Evolutionary conservation across 2,797 vertebrate species (phyloP), one percentile per base, ranked within the genome.

Genomic region (Neosilurus hyrtlii): DNA sequence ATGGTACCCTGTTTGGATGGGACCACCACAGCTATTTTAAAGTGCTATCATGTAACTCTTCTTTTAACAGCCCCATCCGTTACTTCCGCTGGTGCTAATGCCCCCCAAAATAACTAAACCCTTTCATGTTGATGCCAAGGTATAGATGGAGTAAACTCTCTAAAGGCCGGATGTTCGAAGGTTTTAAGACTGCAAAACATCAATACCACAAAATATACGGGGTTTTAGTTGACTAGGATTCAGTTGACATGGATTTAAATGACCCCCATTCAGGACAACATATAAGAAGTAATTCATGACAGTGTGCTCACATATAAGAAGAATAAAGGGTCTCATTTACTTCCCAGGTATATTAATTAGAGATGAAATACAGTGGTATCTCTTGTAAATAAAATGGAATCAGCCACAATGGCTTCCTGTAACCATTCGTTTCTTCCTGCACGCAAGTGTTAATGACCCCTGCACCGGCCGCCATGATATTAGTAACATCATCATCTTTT

Each of bases 31-130:
- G 80, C 89, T 88, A 88, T 89, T 89, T 88, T 86, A 71, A 72
- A 87, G 56, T 16, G 63, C 87, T 88, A 86, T 89, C 87, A 84
- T 59, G 81, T 88, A 82, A 84, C 89, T 80, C 70, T 70, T n/a
- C 57, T 82, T 83, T 85, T 86, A 87, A 86, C 77, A 85, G 70
- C 65, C 66, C 79, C 87, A 79, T 78, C 85, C 62, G 79, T 82
- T 82, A 88, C 88, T 89, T 89, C 84, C 87, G 79, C 70, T 80
- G 75, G 43, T n/a, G 51, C 86, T 70, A 71, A 78, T 71, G 61
- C 80, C 30, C 57, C 66, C 74, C 51, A 71, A 85, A 87, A 88
- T 81, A 83, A 74, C 68, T 59, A 66, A 80, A 82, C 68, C 43
- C 73, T 84, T 87, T 82, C 62, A 81, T 78, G 54, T 54, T 62